A percentile compares a stretch with the other conserved stretches of the same genome.
These are phyloP conservation scores for Abscondita cerata DNA, from an alignment of 2,888 invertebrate genomes.

Conservation along the genomic window DNA sequence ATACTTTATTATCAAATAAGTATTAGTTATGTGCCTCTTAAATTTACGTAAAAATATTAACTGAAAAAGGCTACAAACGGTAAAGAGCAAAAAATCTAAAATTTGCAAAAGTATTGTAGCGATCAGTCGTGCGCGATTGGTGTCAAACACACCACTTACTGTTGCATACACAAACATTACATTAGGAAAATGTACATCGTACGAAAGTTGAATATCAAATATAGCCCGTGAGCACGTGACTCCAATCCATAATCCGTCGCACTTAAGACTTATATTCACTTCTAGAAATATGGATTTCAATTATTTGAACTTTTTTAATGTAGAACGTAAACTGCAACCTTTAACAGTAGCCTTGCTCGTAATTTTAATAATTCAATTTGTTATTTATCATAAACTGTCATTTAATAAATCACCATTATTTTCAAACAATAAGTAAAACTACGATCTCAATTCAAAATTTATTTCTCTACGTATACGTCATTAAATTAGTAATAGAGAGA, in stretches of 20 bases:
- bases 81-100: conserved; percentile 19
- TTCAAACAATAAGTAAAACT: not conserved
- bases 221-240: conserved; percentile 32
- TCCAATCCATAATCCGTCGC: conserved; percentile 34
- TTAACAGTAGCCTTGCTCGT: no score
- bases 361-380: not conserved
- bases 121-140: conserved; percentile 52
- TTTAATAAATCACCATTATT: not conserved
- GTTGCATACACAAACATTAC: conserved; percentile 56
- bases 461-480: not conserved
- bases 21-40: not conserved
- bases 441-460: no score
- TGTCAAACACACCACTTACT: conserved; percentile 58
- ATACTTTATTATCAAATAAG: no score
- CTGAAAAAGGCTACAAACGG: not conserved
- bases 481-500: conserved; percentile 41
- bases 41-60: no score
- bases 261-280: conserved; percentile 30
- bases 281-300: conserved; percentile 33
- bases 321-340: not conserved
- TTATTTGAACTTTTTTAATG: conserved; percentile 24
- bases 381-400: not conserved
- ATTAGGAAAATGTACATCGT: conserved; percentile 54
- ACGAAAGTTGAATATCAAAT: conserved; percentile 47
- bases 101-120: conserved; percentile 32